Evolutionary conservation across 2,113 vertebrate species (phyloP), one percentile per base, ranked within the genome.

Genomic region (Greenwoodochromis staneri): DNA sequence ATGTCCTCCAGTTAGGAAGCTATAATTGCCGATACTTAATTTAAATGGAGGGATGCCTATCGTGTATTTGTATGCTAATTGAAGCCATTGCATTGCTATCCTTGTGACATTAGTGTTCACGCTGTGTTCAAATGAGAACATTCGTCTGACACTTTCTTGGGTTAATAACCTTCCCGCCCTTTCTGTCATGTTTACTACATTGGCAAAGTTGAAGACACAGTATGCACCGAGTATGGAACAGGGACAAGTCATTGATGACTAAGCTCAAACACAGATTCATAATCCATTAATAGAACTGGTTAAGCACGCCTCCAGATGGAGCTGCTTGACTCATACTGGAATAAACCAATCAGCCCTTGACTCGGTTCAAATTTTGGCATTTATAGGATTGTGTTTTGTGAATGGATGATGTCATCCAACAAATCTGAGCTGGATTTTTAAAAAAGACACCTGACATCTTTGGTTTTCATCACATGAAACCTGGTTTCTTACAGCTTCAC

Each of bases 1-100:
- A 76, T 84, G 73, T 90, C 89, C 87, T 84, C 61, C 57, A 89
- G 81, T 90, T 81, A 89, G 38, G 63, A 38, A 81, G 61, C 19
- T 13, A 71, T 86, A 73, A 90, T 88, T 87, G 83, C 87, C 59
- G 31, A 91, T 38, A 81, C 47, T 89, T 90, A 69, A 88, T 88
- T 90, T 82, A 87, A 84, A 85, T 86, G 82, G 12, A 45, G 40
- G 81, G 88, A 88, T 88, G 69, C 27, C 9, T 81, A 78, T 81
- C 80, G 1, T 81, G 51, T 51, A 83, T 93, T 80, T 87, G 83
- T 82, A 88, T 89, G 61, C 63, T 83, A 86, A 89, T 61, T 47
- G 66, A 87, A 76, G 9, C 34, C 38, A 34, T 78, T 80, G 63
- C 53, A 2, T 81, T 42, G 5, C 14, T 57, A 9, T 80, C 16